Base-by-base conservation (phyloP, 2,888 invertebrate species). In the Drosophila affinis region DNA sequence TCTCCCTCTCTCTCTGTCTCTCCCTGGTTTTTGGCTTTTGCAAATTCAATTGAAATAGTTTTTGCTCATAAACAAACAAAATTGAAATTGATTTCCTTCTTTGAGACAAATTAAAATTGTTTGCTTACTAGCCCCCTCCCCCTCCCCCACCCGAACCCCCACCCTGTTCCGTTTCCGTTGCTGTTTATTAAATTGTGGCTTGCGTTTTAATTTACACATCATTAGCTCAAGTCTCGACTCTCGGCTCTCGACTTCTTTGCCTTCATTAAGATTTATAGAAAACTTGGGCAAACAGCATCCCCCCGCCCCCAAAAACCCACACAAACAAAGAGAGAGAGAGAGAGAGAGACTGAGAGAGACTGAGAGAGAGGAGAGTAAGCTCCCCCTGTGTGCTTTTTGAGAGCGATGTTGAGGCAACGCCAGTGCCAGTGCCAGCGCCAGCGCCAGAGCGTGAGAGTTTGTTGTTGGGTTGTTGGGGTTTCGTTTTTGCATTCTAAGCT, bases 401-500 rank as follows among this genome's bases (percentile, higher is more conserved):
- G n/a, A 34, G 47, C 3, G 9, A n/a, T 5, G 34, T 14, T 3
- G 44, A 21, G 53, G 9, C 3, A 21, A 21, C 18, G 18, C 2
- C 18, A 21, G 2, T 2, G 21, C 21, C 21, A 21, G 3, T 1
- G 27, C 29, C 12, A 14, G 29, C 18, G n/a, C 3, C 39, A 39
- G 12, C 39, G 14, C 5, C 39, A 39, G 39, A n/a, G 14, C 18
- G 24, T 29, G n/a, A 39, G n/a, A 21, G 49, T 59, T 27, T 59
- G 58, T 59, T 32, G 21, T 18, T 21, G 44, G 60, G 5, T 51
- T 17, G 10, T n/a, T 84, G 71, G 63, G 85, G 76, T 79, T 77
- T 75, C 63, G 76, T 81, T 88, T 87, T 79, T 87, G 81, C 85
- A 77, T 87, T 84, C 89, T 88, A 87, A 87, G 85, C 84, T 82